Evolutionary conservation across 2,888 invertebrate genomes (phyloP), one percentile per base, ranked within the genome.

Genomic region (Caprella mutica): DNA sequence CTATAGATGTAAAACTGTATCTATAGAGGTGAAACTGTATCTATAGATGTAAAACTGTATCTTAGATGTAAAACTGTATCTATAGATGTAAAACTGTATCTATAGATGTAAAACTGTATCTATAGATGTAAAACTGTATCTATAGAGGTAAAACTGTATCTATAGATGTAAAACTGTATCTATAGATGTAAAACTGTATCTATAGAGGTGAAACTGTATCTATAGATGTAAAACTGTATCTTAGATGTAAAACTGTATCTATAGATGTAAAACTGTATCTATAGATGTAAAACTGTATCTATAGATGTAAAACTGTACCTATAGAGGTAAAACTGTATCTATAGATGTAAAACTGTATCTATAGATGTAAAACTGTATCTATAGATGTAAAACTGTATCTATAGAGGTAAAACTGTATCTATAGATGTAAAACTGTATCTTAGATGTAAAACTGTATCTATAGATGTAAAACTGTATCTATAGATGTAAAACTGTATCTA

Each of bases 1-100:
- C 19, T 43, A 43, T 43, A 43, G 19, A 43, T 43, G 23, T 43
- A 43, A 21, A 43, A 21, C n/a, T 43, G 23, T 43, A 43, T 43
- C 19, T 43, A 43, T 43, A 43, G 19, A 43, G 19, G 23, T 43
- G 23, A 21, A 43, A 17, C 19, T 43, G 23, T 43, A 43, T 43
- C 19, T 17, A 43, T 43, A 43, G 19, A 43, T 43, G 23, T 43
- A 43, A 17, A 43, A 21, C 3, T 43, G 2, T 38, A 3, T 38
- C 2, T 4, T 38, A 38, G 3, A 38, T 3, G 19, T 38, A 3
- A 38, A 38, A 17, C n/a, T 38, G 3, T 38, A 4, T 19, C 38
- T 4, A 38, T n/a, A 4, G n/a, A 4, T n/a, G 4, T 38, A 19
- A 38, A 38, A 38, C 19, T n/a, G 19, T 2, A 4, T 38, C 17